Evolutionary conservation across 2,797 vertebrate species (phyloP).

Genomic region (Phalloptychus januarius): DNA sequence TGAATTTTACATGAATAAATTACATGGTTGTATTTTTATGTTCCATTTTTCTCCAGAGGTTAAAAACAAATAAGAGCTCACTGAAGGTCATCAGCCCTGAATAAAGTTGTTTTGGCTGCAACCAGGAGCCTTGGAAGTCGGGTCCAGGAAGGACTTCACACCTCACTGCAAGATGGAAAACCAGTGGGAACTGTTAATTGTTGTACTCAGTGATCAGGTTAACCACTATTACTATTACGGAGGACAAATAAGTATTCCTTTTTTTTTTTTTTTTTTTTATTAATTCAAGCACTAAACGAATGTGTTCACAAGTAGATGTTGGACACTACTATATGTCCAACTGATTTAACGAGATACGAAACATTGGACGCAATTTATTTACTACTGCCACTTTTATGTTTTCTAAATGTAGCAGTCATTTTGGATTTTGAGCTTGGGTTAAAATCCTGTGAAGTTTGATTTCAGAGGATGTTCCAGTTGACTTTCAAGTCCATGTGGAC

Average conservation of each 20-base stretch:
- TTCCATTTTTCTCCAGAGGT: neutral
- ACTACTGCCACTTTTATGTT: neutral
- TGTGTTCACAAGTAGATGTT: neutral
- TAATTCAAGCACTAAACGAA: neutral
- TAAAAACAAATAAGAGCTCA: neutral
- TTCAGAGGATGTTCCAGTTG: neutral
- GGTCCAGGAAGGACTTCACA: neutral
- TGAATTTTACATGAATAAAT: neutral
- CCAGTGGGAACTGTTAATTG: no score
- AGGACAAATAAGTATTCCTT: neutral
- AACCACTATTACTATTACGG: neutral
- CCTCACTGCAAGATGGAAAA: neutral
- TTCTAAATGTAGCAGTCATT: neutral
- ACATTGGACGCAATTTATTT: neutral
- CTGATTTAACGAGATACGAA: neutral
- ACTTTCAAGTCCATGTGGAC: neutral
- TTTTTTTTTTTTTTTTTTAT: neutral
- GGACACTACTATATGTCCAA: neutral
- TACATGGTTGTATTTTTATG: neutral
- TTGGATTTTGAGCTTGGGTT: neutral
- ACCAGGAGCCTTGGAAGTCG: neutral
- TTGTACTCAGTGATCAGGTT: neutral
- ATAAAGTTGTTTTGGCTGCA: neutral
- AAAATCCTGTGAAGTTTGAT: no score
- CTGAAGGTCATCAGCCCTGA: neutral